phyloP scores from a whole-genome alignment of 2,113 vertebrate genomes.

The Cettia cetti region DNA sequence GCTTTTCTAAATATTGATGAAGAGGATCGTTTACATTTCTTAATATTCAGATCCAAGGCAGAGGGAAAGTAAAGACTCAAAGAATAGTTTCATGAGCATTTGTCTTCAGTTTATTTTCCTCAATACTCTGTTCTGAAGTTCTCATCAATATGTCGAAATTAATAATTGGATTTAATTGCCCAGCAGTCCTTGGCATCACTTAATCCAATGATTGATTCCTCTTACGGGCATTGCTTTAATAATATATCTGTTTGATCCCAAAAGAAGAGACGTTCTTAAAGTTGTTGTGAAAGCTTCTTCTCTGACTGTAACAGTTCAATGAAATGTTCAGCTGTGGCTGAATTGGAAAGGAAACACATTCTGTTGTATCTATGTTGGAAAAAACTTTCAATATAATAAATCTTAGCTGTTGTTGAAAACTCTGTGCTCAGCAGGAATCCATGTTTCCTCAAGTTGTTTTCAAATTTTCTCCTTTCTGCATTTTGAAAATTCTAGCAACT shows the following conservation, averaged over 20 bases:
- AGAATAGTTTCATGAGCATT: neutral
- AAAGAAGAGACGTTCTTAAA: neutral
- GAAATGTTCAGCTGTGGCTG: constrained; percentile 1
- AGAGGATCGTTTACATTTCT: neutral
- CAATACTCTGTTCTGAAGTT: neutral
- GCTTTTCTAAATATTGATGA: neutral
- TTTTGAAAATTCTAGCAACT: neutral
- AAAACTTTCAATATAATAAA: neutral
- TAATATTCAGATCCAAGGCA: neutral
- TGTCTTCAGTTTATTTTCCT: neutral
- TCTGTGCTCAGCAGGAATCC: neutral
- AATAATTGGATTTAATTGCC: neutral
- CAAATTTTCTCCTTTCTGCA: neutral
- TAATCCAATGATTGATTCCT: neutral
- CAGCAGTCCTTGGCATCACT: neutral
- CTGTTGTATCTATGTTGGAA: neutral
- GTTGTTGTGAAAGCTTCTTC: neutral
- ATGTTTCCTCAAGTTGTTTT: constrained; percentile 4
- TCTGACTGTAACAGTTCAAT: neutral
- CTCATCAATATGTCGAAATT: neutral
- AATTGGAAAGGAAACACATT: neutral
- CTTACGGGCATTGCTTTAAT: neutral
- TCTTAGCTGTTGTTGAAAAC: constrained; percentile 19
- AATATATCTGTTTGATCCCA: neutral
- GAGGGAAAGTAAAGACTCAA: neutral